A percentile compares a stretch with the other conserved stretches of the same genome.
phyloP scores from a whole-genome alignment of 2,113 vertebrate genomes.

The Ictalurus furcatus region DNA sequence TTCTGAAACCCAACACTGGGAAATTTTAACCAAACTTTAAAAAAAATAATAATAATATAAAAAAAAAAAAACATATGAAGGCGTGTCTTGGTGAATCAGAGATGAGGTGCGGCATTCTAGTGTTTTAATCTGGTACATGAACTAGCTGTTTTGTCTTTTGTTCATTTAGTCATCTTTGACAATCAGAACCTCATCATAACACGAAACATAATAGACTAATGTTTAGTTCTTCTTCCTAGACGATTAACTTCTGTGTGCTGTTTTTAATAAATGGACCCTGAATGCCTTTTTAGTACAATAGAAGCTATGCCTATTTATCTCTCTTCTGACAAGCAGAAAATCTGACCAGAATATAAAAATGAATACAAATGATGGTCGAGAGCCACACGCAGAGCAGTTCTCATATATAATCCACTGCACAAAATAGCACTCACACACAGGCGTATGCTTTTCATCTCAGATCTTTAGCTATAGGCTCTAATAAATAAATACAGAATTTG shows the following conservation, averaged over 20 bases:
- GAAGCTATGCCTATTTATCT: slow-evolving; percentile 63
- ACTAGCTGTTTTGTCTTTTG: not conserved
- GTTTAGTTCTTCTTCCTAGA: slow-evolving; percentile 57
- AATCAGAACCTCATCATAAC: slow-evolving; percentile 25
- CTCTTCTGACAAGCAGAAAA: slow-evolving; percentile 76
- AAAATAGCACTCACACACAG: not conserved
- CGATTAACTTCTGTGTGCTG: slow-evolving; percentile 61
- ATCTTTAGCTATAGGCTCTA: not conserved
- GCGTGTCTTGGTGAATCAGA: not conserved
- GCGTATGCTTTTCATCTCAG: not conserved
- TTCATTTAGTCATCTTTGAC: not conserved
- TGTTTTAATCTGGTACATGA: not conserved
- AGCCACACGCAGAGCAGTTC: slow-evolving; percentile 63
- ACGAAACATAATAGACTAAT: slow-evolving; percentile 43
- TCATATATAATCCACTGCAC: slow-evolving; percentile 14
- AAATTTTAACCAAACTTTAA: not conserved
- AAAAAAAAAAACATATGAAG: not conserved
- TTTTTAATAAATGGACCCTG: slow-evolving; percentile 60
- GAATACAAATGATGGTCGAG: slow-evolving; percentile 69
- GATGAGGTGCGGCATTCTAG: not conserved
- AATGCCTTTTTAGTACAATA: slow-evolving; percentile 58
- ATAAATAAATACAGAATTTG: not conserved
- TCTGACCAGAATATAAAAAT: slow-evolving; percentile 73
- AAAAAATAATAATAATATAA: no score
- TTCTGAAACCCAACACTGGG: not conserved